A percentile compares a stretch with the other conserved stretches of the same genome.
Evolutionary conservation across 2,888 invertebrate genomes (phyloP).

Genomic region (Melieria picta): DNA sequence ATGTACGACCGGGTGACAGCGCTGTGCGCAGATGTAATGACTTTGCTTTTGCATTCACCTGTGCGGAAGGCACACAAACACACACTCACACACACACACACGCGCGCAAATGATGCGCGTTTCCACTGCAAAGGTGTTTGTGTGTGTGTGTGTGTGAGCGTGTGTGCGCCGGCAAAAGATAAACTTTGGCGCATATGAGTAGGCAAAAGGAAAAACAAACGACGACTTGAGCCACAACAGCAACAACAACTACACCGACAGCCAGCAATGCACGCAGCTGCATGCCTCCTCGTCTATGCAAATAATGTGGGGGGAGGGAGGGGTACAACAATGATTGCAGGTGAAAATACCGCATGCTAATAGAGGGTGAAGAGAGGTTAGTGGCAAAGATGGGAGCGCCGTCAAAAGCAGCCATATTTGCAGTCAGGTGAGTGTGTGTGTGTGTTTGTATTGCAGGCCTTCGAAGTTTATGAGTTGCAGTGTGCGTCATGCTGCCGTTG

Average conservation of each 20-base stretch:
- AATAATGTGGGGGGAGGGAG: background rate
- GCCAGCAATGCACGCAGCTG: background rate
- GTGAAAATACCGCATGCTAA: too few species aligned
- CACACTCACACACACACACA: constrained; percentile 5
- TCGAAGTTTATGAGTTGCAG: background rate
- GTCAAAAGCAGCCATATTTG: background rate
- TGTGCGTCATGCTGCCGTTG: constrained; percentile 17
- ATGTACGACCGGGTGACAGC: constrained; percentile 24
- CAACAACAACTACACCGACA: background rate
- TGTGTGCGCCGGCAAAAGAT: constrained; percentile 24
- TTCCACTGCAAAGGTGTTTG: background rate
- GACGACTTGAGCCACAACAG: too few species aligned
- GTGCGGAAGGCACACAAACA: background rate
- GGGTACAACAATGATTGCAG: too few species aligned
- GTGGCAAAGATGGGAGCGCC: too few species aligned
- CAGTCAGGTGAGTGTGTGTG: background rate
- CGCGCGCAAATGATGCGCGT: constrained; percentile 22
- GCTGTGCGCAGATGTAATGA: constrained; percentile 12
- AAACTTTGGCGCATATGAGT: constrained; percentile 17
- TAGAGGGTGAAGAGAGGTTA: too few species aligned
- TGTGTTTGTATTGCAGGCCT: constrained; percentile 2
- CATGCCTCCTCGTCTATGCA: background rate
- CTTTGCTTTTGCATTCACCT: background rate
- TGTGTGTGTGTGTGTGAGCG: constrained; percentile 1
- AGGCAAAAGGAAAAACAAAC: too few species aligned